Base-by-base conservation (phyloP, 1,140 invertebrate species). In the Dendroctonus ponderosae region DNA sequence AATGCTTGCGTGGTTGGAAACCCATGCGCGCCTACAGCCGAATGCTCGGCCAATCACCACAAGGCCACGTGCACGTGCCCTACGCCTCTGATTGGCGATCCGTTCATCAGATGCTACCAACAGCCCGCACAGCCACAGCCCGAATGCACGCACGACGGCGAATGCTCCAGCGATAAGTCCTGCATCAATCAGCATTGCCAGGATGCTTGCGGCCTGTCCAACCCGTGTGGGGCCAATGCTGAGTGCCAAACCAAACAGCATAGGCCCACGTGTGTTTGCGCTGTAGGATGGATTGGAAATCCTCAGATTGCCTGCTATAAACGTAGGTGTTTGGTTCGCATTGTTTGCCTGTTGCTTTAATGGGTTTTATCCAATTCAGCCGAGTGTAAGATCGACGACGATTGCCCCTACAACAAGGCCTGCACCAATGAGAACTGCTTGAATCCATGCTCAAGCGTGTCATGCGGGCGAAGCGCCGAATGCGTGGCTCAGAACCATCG, bases 321-420 rank as follows among this genome's bases (percentile, higher is more conserved):
- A 85, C 90, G 92, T 94, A 86, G 86, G 86, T 85, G 11, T 14
- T 53, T 39, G 0, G 7, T 6, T 57, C 11, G 15, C 2, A 5
- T 26, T 26, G 14, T 41, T 58, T 51, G 49, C 41, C 46, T 37
- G 37, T 53, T 51, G 60, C 56, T 50, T 40, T 56, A 4, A 38
- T 41, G 38, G 3, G 5, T 39, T 39, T 56, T 54, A n/a, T 43
- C 50, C 38, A 48, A 43, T 69, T 48, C 75, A 93, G 92, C 91
- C 26, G 91, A 93, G 80, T 96, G 94, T 80, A 88, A 86, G 70
- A 78, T 82, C 5, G 89, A 96, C 75, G 81, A 85, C 11, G 90
- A 96, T 52, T 96, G 94, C 83, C 90, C 92, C 0, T 90, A 89
- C 72, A 91, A 95, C 73, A 92, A 92, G 75, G 86, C 86, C 26